phyloP scores from a whole-genome alignment of 2,797 vertebrate species.

The Euthynnus affinis region DNA sequence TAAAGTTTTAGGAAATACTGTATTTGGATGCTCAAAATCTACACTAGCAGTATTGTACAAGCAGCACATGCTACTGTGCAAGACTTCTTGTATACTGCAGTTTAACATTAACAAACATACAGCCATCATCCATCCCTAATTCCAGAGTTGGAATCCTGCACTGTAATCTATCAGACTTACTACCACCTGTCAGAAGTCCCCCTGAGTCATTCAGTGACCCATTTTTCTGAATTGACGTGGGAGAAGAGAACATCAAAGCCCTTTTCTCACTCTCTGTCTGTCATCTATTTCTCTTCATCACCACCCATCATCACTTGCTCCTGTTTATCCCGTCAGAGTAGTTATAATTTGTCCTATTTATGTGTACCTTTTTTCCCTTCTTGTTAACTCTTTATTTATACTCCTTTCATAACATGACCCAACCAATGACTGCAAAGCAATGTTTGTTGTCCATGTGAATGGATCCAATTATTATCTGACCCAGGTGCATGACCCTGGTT shows the following conservation, averaged over 20 bases:
- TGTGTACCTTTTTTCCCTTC: background rate
- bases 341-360: conserved; percentile 25
- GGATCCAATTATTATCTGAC: background rate
- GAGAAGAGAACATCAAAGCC: conserved; percentile 15
- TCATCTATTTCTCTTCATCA: conserved; percentile 13
- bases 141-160: background rate
- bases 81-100: background rate
- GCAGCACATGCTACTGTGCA: background rate
- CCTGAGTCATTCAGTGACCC: conserved; percentile 31
- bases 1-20: background rate
- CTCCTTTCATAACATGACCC: background rate
- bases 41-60: too few species aligned
- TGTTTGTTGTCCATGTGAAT: background rate
- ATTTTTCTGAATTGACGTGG: conserved; percentile 27
- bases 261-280: background rate
- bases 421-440: background rate
- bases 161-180: background rate
- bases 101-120: background rate
- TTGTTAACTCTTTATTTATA: conserved; percentile 14
- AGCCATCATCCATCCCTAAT: background rate
- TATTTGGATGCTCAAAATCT: background rate
- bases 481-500: background rate
- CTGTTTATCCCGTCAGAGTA: conserved; percentile 5
- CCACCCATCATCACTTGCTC: background rate
- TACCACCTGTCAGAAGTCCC: conserved; percentile 20